Evolutionary conservation across 1,140 invertebrate species (phyloP), one percentile per base, ranked within the genome.

Genomic region (Xylocopa sonorina): DNA sequence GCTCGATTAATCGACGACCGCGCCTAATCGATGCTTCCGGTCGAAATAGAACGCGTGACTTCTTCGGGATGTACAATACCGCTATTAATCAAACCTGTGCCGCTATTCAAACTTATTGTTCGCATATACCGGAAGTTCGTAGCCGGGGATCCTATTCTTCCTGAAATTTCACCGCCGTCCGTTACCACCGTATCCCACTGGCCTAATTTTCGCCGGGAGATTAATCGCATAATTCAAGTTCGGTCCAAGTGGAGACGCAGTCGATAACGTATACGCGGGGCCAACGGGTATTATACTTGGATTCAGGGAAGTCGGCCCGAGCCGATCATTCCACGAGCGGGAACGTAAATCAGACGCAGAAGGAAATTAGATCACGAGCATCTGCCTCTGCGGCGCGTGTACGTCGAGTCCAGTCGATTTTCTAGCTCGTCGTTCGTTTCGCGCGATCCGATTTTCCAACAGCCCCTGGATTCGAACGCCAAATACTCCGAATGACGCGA

Each of bases 201-300:
- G 85, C 83, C 84, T 85, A 85, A 86, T 86, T 86, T 82, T 80
- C 58, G 41, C 24, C 76, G 73, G 81, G 67, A 86, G 83, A 86
- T 85, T 86, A 86, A 86, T 86, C 83, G 80, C 67, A 82, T 86
- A 82, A 86, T 86, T 86, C 75, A 85, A 60, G 64, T 55, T 48
- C 63, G 58, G 71, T 55, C 55, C 72, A 78, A 64, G 73, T 51
- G 53, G 51, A 74, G 69, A 84, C 78, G 48, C 48, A 18, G 27
- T 62, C 74, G 75, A 85, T 85, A 84, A 79, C 55, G 55, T 43
- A 48, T 67, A 84, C 75, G 78, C 82, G 78, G 73, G n/a, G 82
- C 34, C 62, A 73, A 80, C 55, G 66, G n/a, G 82, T 38, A 84
- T 83, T 83, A 84, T 51, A 76, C 50, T 43, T 51, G 69, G 68